These are phyloP conservation scores for Tupiocoris notatus DNA, from an alignment of 2,888 invertebrate species.

Conservation along the genomic window DNA sequence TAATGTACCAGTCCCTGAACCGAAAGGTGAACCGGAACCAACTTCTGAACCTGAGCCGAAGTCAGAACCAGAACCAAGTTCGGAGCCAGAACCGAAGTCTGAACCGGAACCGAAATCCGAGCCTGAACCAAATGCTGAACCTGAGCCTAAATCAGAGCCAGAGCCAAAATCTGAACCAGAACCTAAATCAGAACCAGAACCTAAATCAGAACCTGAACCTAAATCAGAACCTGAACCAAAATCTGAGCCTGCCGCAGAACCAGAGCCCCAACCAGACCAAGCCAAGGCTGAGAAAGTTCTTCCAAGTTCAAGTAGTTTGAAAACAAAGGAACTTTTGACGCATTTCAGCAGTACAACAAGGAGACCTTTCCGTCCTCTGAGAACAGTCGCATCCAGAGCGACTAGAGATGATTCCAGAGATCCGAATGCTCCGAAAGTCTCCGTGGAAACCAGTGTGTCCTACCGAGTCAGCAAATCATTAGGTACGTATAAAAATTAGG, in stretches of 20 bases:
- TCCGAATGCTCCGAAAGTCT: constrained; percentile 46
- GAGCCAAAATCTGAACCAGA: constrained; percentile 53
- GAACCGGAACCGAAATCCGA: constrained; percentile 53
- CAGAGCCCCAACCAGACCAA: constrained; percentile 54
- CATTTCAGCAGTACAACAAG: constrained; percentile 54
- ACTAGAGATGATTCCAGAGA: constrained; percentile 45
- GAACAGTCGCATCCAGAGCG: constrained; percentile 47
- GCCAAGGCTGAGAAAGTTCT: constrained; percentile 52
- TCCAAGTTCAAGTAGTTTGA: neutral
- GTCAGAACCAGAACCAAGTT: constrained; percentile 54
- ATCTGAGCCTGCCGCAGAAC: no score
- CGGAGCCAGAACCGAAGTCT: constrained; percentile 52
- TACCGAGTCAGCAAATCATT: constrained; percentile 51
- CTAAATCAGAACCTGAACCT: constrained; percentile 54
- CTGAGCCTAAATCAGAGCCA: constrained; percentile 55
- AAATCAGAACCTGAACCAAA: constrained; percentile 53
- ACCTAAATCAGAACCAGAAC: constrained; percentile 54
- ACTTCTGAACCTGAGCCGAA: constrained; percentile 55
- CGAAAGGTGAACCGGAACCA: constrained; percentile 54
- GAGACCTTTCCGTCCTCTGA: constrained; percentile 52
- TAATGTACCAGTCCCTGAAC: constrained; percentile 11
- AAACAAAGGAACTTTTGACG: constrained; percentile 48
- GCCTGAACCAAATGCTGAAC: constrained; percentile 56
- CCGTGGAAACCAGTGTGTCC: constrained; percentile 52
- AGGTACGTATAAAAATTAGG: no score